These are phyloP conservation scores for Trilocha varians DNA, from an alignment of 2,888 invertebrate genomes.

Conservation along the genomic window DNA sequence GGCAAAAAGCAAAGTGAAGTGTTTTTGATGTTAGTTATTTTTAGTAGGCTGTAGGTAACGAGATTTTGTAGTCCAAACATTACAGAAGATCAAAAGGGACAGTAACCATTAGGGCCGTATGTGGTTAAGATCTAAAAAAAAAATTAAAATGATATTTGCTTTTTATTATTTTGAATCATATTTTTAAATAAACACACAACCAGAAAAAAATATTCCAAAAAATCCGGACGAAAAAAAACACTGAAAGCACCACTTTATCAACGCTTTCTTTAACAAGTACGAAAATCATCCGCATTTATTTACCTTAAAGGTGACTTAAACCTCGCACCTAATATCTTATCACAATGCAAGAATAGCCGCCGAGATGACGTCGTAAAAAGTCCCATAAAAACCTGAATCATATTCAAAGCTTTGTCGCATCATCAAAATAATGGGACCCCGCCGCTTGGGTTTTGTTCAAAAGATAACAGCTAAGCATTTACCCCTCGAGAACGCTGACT, in stretches of 20 bases:
- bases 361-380: conserved; percentile 27
- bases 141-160: too few relatives aligned
- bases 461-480: conserved; percentile 36
- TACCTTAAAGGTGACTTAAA: conserved; percentile 12
- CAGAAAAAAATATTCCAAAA: conserved; percentile 1
- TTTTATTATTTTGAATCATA: too few relatives aligned
- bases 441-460: conserved; percentile 32
- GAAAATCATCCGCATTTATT: conserved; percentile 2
- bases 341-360: conserved; percentile 26
- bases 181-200: too few relatives aligned
- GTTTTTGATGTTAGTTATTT: too few relatives aligned
- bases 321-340: conserved; percentile 16
- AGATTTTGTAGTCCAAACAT: too few relatives aligned
- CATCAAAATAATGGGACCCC: conserved; percentile 53
- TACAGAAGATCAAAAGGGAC: too few relatives aligned
- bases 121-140: too few relatives aligned
- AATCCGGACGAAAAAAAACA: background rate
- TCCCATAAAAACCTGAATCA: conserved; percentile 31
- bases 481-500: conserved; percentile 25
- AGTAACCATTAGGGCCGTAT: too few relatives aligned
- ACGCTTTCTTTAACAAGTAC: background rate
- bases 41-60: too few relatives aligned
- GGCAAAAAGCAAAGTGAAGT: too few relatives aligned
- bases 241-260: background rate
- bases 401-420: conserved; percentile 48